Base-by-base conservation (phyloP, 2,113 vertebrate genomes). In the Apodemus sylvaticus region DNA sequence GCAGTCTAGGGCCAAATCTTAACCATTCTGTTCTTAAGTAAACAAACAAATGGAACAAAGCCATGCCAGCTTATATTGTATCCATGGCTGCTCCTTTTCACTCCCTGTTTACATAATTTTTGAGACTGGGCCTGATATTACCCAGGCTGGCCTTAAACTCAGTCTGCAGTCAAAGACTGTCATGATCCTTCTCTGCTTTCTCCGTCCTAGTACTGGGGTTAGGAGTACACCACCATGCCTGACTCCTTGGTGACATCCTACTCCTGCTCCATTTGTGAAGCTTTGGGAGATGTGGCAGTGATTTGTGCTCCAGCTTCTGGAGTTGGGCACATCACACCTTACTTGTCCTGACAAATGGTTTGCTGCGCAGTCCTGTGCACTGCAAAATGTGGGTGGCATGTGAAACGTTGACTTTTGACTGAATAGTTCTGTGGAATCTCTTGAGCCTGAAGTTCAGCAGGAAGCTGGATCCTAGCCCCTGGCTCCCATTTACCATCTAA, bases 261-360 rank as follows among this genome's bases (percentile, higher is more conserved):
- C 0, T 3, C 8, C 0, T 2, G 13, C 73, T n/a, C 64, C 7
- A 60, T 79, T 93, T 60, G 12, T 71, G 5, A 26, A 73, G 73
- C 55, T 26, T 76, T 66, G 7, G 66, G 58, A 13, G 39, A 12
- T 95, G 88, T 12, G 83, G 90, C 3, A 12, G 48, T 89, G n/a
- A 36, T 88, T 34, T 39, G 2, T 83, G 60, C 24, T 29, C n/a
- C 29, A 66, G 66, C 6, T 42, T 29, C 48, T 5, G 29, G 77
- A 86, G 45, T 31, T 5, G 9, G 42, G 39, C 19, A 90, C 45
- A 39, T 24, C 31, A 78, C 31, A 68, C 12, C 55, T 74, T 93
- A 22, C 58, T 93, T 78, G 39, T 94, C 68, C 7, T 29, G 89
- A 89, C 71, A 86, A 81, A 91, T 89, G 11, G 77, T 89, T 48